Evolutionary conservation across 2,888 invertebrate species (phyloP).

Genomic region (Sinhomidia bicolor): DNA sequence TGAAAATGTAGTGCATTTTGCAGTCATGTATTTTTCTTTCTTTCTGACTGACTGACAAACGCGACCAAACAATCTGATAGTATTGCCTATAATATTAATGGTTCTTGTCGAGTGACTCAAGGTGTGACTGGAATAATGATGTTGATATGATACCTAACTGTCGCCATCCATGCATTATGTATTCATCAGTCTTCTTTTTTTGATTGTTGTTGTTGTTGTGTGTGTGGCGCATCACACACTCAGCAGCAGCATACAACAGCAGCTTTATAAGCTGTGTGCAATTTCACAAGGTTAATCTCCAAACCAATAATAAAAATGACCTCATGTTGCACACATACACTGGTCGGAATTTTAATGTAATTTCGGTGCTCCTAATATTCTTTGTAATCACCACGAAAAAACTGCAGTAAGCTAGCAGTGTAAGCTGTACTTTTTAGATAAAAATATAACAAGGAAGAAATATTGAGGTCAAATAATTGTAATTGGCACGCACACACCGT

Average conservation of each 20-base stretch:
- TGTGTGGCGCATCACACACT: too few species aligned
- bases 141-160: constrained; percentile 22
- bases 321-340: constrained; percentile 17
- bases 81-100: constrained; percentile 43
- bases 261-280: too few species aligned
- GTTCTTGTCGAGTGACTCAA: constrained; percentile 47
- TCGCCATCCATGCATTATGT: constrained; percentile 53
- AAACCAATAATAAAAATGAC: constrained; percentile 43
- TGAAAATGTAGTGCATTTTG: neutral
- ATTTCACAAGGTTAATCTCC: constrained; percentile 41
- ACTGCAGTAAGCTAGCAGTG: neutral
- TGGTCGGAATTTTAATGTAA: constrained; percentile 53
- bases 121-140: constrained; percentile 72
- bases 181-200: constrained; percentile 17
- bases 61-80: constrained; percentile 20
- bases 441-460: constrained; percentile 11
- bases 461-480: constrained; percentile 43
- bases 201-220: neutral
- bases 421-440: neutral
- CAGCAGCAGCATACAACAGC: neutral
- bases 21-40: constrained; percentile 28
- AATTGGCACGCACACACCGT: constrained; percentile 8
- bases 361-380: constrained; percentile 4
- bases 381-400: neutral
- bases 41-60: too few species aligned